phyloP scores from a whole-genome alignment of 2,113 vertebrate species.

The Alethe castanea region DNA sequence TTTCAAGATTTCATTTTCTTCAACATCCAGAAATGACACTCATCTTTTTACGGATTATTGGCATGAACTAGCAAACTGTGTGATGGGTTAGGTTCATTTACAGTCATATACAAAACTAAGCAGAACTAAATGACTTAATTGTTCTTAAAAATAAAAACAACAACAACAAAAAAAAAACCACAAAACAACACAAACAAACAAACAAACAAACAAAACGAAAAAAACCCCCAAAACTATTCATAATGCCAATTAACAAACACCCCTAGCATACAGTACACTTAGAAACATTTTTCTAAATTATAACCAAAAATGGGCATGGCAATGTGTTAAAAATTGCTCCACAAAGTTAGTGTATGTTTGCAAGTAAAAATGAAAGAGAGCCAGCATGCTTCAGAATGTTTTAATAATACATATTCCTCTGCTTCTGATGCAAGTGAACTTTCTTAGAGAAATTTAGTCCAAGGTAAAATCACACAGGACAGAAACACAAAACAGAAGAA shows the following conservation, averaged over 20 bases:
- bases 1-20: background rate
- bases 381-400: background rate
- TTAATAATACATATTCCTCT: background rate
- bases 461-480: background rate
- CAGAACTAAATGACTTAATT: background rate
- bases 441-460: background rate
- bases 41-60: background rate
- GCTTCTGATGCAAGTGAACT: background rate
- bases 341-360: background rate
- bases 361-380: background rate
- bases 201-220: background rate
- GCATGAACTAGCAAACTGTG: background rate
- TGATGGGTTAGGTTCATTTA: background rate
- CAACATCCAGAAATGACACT: background rate
- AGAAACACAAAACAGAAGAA: background rate
- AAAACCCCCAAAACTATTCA: background rate
- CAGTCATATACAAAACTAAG: background rate
- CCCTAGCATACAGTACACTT: background rate
- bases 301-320: background rate
- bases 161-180: background rate
- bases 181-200: background rate
- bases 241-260: background rate
- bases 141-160: background rate
- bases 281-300: background rate
- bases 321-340: background rate